Evolutionary conservation across 2,113 vertebrate genomes (phyloP).

Genomic region (Haemorhous mexicanus): DNA sequence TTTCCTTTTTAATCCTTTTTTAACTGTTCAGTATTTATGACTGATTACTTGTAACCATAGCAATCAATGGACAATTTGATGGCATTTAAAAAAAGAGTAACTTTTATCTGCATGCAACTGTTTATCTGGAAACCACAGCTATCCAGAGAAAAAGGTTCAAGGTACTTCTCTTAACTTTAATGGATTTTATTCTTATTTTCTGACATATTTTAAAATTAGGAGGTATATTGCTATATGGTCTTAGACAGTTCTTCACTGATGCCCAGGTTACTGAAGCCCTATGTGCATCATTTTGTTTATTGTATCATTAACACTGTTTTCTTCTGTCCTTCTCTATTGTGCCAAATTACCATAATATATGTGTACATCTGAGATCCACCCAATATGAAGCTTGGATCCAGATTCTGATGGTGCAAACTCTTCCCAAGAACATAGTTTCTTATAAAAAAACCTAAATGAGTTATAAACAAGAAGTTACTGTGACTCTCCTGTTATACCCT

Average conservation of each 20-base stretch:
- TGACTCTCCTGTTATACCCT: neutral
- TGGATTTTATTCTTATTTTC: neutral
- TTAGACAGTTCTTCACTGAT: neutral
- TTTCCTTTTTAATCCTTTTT: neutral
- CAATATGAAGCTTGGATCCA: neutral
- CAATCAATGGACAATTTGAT: neutral
- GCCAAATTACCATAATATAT: neutral
- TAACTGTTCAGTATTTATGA: neutral
- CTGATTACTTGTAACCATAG: neutral
- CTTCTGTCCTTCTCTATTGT: neutral
- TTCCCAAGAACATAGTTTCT: neutral
- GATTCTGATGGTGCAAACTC: neutral
- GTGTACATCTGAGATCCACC: neutral
- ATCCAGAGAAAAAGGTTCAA: neutral
- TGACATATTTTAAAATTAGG: neutral
- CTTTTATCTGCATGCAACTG: neutral
- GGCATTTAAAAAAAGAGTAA: neutral
- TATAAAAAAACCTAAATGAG: neutral
- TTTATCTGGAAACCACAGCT: neutral
- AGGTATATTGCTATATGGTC: neutral
- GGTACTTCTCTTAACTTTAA: neutral
- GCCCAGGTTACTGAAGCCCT: neutral
- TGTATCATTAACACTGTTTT: neutral
- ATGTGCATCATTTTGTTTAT: neutral
- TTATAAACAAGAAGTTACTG: neutral